Percentiles rank a stretch among this genome's conserved stretches.
phyloP scores from a whole-genome alignment of 2,888 invertebrate species.

The Aleiodes alternator region DNA sequence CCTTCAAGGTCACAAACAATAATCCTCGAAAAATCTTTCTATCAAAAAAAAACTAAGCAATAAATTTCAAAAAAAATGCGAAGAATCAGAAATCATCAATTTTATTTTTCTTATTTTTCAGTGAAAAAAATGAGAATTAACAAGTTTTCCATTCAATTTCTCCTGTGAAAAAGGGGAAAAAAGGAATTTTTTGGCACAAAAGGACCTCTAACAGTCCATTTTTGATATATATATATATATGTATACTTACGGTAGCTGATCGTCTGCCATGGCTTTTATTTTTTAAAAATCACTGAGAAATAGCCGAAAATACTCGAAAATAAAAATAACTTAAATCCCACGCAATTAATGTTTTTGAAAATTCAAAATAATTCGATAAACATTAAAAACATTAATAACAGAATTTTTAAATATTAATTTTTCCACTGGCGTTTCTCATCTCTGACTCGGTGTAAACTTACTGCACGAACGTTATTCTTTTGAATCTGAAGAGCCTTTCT shows the following conservation, averaged over 20 bases:
- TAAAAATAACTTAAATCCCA: too few relatives aligned
- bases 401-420: not conserved
- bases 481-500: slow-evolving; percentile 39
- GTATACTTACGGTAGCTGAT: not conserved
- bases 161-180: not conserved
- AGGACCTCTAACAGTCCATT: not conserved
- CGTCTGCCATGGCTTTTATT: too few relatives aligned
- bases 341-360: too few relatives aligned
- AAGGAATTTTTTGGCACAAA: not conserved
- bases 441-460: not conserved
- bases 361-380: slow-evolving; percentile 21
- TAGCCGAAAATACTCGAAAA: too few relatives aligned
- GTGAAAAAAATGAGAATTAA: not conserved
- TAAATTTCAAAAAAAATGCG: not conserved
- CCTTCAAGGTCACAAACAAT: too few relatives aligned
- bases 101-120: too few relatives aligned
- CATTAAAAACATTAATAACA: slow-evolving; percentile 32
- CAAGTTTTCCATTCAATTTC: not conserved
- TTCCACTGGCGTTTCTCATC: not conserved
- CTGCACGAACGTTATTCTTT: slow-evolving; percentile 54
- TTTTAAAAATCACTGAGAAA: too few relatives aligned
- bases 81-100: not conserved
- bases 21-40: too few relatives aligned
- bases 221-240: not conserved
- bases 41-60: too few relatives aligned